phyloP scores from a whole-genome alignment of 2,888 invertebrate genomes.

The Machimus atricapillus region DNA sequence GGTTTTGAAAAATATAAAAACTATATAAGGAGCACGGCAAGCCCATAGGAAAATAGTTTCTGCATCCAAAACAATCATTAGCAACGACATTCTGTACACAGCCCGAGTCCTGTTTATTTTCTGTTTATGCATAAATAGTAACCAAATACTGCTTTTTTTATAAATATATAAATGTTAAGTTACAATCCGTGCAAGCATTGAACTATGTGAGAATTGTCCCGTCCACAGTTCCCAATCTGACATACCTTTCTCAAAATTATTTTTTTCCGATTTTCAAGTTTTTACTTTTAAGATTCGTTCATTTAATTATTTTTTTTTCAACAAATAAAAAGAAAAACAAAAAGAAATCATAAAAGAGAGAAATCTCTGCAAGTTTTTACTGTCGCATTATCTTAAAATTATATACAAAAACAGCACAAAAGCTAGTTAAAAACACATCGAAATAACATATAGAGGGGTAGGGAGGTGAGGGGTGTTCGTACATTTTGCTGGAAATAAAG shows the following conservation, averaged over 20 bases:
- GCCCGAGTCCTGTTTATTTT: conserved; percentile 47
- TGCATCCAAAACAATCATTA: conserved; percentile 54
- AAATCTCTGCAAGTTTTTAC: not conserved
- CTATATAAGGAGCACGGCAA: conserved; percentile 59
- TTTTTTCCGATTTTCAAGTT: conserved; percentile 36
- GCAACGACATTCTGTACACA: conserved; percentile 45
- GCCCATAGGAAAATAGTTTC: conserved; percentile 56
- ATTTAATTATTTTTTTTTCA: conserved; percentile 20
- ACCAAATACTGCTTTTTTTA: not conserved
- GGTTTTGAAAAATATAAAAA: conserved; percentile 60
- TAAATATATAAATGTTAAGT: not conserved
- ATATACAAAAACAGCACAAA: conserved; percentile 40
- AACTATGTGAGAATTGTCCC: conserved; percentile 76
- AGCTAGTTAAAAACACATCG: not conserved
- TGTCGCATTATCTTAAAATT: conserved; percentile 42
- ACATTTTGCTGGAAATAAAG: not conserved
- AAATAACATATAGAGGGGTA: conserved; percentile 18
- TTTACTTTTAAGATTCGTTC: conserved; percentile 13
- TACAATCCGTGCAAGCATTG: conserved; percentile 55
- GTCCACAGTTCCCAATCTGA: conserved; percentile 82
- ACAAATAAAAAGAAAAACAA: conserved; percentile 16
- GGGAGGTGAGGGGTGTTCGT: not conserved
- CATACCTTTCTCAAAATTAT: conserved; percentile 56
- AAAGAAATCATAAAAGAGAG: conserved; percentile 1
- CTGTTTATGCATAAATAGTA: not conserved